phyloP scores from a whole-genome alignment of 1,140 invertebrate species.

The Nymphalis io region DNA sequence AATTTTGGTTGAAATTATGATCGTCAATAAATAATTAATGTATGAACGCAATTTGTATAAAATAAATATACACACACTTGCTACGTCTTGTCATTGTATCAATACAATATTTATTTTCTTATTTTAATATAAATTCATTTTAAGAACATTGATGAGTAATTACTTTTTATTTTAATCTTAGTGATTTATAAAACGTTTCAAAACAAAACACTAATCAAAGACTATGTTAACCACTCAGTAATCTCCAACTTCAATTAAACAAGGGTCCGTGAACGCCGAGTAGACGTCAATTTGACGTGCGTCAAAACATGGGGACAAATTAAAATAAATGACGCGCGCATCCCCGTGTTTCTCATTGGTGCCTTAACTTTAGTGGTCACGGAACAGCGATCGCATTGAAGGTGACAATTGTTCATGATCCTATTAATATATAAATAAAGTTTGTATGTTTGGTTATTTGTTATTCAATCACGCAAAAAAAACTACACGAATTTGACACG shows the following conservation, averaged over 20 bases:
- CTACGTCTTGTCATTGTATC: too few species aligned
- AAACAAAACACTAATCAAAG: slow-evolving; percentile 25
- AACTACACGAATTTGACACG: too few species aligned
- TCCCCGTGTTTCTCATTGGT: slow-evolving; percentile 25
- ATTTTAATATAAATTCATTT: neutral
- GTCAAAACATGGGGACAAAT: slow-evolving; percentile 58
- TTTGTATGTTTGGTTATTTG: too few species aligned
- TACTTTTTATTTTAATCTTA: too few species aligned
- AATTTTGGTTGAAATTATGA: too few species aligned
- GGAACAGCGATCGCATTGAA: neutral
- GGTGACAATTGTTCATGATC: neutral
- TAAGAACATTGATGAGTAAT: too few species aligned
- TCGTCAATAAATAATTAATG: too few species aligned
- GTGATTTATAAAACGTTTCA: neutral
- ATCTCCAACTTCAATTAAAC: slow-evolving; percentile 32
- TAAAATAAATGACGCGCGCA: slow-evolving; percentile 75
- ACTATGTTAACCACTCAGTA: slow-evolving; percentile 26
- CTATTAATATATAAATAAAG: too few species aligned
- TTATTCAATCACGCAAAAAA: too few species aligned
- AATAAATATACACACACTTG: too few species aligned
- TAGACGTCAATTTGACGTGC: slow-evolving; percentile 28
- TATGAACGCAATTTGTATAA: too few species aligned
- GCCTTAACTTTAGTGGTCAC: slow-evolving; percentile 40
- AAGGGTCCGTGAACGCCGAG: slow-evolving; percentile 8
- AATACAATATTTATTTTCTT: neutral